Evolutionary conservation across 2,113 vertebrate genomes (phyloP).

Genomic region (Oncorhynchus masou): DNA sequence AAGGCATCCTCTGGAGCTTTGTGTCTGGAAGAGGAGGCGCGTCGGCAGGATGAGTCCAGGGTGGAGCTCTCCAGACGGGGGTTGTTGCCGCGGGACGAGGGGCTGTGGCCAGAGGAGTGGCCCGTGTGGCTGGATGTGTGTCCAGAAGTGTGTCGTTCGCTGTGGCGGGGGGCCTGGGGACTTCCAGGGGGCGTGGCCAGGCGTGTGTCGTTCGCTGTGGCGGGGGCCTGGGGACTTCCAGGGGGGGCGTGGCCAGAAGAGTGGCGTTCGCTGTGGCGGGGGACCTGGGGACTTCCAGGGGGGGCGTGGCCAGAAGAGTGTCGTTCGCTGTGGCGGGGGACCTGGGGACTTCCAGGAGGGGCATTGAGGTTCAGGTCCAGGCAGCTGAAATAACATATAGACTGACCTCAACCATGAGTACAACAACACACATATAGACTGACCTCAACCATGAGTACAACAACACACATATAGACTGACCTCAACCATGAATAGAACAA

Average conservation of each 20-base stretch:
- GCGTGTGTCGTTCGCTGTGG: conserved; percentile 50
- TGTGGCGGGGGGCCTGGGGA: conserved; percentile 13
- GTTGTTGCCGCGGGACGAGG: too few species aligned
- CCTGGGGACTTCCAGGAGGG: conserved; percentile 31
- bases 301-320: conserved; percentile 62
- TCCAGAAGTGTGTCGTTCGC: conserved; percentile 64
- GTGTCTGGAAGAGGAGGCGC: conserved; percentile 81
- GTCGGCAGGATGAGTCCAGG: conserved; percentile 82
- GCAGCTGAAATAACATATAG: conserved; percentile 78
- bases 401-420: too few species aligned
- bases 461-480: too few species aligned
- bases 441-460: too few species aligned
- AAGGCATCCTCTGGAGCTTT: conserved; percentile 68
- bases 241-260: conserved; percentile 49
- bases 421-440: too few species aligned
- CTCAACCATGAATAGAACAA: too few species aligned
- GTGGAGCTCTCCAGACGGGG: conserved; percentile 80
- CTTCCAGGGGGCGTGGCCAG: conserved; percentile 60
- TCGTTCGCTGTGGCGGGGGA: conserved; percentile 43
- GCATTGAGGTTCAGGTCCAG: conserved; percentile 82
- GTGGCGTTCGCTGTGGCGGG: conserved; percentile 51
- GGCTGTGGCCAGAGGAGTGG: conserved; percentile 61
- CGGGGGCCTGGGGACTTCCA: conserved; percentile 34
- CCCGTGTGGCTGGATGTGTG: conserved; percentile 69
- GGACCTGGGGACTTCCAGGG: conserved; percentile 76